These are phyloP conservation scores for Alloscopus bannaensis DNA, from an alignment of 2,888 invertebrate species.

Conservation along the genomic window DNA sequence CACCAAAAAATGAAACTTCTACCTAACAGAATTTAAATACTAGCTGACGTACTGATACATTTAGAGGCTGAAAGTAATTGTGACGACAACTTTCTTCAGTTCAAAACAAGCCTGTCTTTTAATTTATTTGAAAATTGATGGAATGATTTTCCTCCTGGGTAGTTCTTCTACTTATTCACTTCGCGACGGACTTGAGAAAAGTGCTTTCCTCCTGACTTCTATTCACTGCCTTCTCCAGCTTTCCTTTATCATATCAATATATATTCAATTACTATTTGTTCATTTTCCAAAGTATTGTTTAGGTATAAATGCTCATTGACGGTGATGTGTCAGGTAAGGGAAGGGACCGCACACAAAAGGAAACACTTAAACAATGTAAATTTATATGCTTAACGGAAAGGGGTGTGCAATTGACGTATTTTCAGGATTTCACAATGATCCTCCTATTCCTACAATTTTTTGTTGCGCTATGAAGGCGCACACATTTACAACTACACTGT, in stretches of 20 bases:
- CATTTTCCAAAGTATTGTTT: neutral
- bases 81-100: neutral
- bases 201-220: neutral
- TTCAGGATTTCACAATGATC: neutral
- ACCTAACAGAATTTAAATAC: conserved; percentile 35
- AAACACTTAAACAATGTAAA: neutral
- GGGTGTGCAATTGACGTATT: neutral
- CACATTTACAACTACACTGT: conserved; percentile 14
- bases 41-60: conserved; percentile 51
- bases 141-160: neutral
- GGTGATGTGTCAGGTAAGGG: neutral
- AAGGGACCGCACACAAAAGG: neutral
- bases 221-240: neutral
- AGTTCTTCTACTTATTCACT: neutral
- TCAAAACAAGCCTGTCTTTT: too few relatives aligned
- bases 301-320: neutral
- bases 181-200: neutral
- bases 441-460: conserved; percentile 16
- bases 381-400: neutral
- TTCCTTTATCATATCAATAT: neutral
- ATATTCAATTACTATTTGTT: neutral
- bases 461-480: conserved; percentile 17
- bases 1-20: conserved; percentile 53
- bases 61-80: conserved; percentile 5
- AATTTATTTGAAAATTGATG: neutral